Percentiles rank a stretch among this genome's conserved stretches.
Conservation (phyloP, 2,113 vertebrate genomes). For the Pseudopipra pipra region DNA sequence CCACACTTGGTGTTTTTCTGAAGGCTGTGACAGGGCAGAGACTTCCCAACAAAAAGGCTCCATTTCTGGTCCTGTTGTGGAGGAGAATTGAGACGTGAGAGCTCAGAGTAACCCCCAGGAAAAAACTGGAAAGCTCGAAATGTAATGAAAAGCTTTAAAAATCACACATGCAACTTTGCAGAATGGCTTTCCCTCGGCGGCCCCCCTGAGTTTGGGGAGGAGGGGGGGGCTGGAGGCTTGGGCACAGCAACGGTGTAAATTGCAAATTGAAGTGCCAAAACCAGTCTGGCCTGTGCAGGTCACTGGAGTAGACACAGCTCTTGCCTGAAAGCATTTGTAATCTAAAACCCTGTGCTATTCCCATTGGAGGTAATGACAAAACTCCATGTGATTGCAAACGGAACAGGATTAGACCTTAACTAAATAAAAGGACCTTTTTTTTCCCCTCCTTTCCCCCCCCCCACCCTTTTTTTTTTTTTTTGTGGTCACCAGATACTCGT, state of each 20-base stretch:
- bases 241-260: neutral
- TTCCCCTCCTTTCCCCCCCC: neutral
- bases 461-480: neutral
- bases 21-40: neutral
- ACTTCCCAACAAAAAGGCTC: neutral
- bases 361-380: conserved; percentile 14
- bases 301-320: conserved; percentile 11
- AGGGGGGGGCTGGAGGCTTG: fast-evolving
- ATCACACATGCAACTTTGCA: neutral
- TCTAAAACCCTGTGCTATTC: conserved; percentile 1
- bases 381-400: neutral
- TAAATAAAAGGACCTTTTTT: neutral
- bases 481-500: neutral
- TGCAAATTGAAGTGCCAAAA: conserved; percentile 36
- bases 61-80: neutral
- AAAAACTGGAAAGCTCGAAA: neutral
- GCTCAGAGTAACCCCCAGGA: neutral
- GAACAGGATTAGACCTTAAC: conserved; percentile 44
- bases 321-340: conserved; percentile 57
- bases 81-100: neutral
- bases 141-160: neutral
- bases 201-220: neutral
- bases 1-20: neutral
- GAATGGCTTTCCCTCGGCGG: neutral
- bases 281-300: conserved; percentile 58